These are phyloP conservation scores for Selenia dentaria DNA, from an alignment of 2,888 invertebrate species.

Conservation along the genomic window DNA sequence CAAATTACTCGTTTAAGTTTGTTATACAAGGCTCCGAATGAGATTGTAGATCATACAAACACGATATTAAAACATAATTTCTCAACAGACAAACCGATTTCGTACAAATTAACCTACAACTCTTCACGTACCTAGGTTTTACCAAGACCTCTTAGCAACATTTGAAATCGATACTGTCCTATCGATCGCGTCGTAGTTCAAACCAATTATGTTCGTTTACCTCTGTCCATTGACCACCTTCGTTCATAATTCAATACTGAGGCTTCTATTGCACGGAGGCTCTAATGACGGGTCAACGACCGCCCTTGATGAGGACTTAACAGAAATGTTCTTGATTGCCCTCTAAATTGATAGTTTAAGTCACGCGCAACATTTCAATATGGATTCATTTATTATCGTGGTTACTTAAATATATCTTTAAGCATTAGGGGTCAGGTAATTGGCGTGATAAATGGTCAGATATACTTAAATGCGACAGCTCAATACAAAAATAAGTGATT, in stretches of 20 bases:
- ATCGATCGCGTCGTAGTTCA: slow-evolving; percentile 11
- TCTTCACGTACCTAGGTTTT: no score
- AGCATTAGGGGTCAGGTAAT: no score
- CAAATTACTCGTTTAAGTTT: no score
- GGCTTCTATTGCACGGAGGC: slow-evolving; percentile 35
- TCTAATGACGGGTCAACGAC: slow-evolving; percentile 54
- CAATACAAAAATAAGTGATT: no score
- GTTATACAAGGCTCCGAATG: no score
- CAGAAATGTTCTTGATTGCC: slow-evolving; percentile 64
- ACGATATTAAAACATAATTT: no score
- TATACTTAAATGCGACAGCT: no score
- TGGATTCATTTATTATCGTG: not conserved
- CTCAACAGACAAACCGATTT: no score
- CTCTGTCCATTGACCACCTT: slow-evolving; percentile 24
- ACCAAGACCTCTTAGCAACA: not conserved
- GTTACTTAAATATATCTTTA: no score
- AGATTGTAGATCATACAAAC: no score
- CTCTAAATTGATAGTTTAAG: slow-evolving; percentile 60
- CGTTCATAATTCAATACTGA: slow-evolving; percentile 47
- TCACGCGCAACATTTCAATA: slow-evolving; percentile 53
- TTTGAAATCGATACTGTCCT: slow-evolving; percentile 16
- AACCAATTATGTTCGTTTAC: slow-evolving; percentile 23
- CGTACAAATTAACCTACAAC: no score
- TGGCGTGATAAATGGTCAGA: no score
- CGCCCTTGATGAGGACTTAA: slow-evolving; percentile 66